Conservation (phyloP, 2,888 invertebrate species). For the Cosmia trapezina region DNA sequence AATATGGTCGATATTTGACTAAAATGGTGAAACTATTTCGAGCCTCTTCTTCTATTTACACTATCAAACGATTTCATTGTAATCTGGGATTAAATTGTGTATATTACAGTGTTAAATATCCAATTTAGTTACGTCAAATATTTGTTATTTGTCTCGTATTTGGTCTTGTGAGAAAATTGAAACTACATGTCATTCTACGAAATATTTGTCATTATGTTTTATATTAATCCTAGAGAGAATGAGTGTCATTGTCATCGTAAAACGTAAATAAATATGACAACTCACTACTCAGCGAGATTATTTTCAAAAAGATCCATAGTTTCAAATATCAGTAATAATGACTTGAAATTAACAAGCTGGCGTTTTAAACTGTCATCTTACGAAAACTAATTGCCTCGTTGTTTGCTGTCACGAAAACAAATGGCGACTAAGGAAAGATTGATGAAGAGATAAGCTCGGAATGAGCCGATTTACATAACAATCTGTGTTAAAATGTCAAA, state of each 20-base stretch:
- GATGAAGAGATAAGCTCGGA: conserved; percentile 48
- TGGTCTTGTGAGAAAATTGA: background rate
- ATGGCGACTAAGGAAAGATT: conserved; percentile 48
- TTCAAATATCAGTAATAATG: conserved; percentile 35
- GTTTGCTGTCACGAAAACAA: conserved; percentile 54
- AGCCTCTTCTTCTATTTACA: conserved; percentile 5
- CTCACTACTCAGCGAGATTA: background rate
- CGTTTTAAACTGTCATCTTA: conserved; percentile 47
- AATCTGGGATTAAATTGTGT: conserved; percentile 20
- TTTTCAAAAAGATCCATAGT: conserved; percentile 13
- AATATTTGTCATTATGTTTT: background rate
- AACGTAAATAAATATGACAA: conserved; percentile 21
- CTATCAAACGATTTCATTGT: conserved; percentile 22
- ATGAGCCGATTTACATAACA: conserved; percentile 47
- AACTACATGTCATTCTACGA: background rate
- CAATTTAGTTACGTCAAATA: conserved; percentile 34
- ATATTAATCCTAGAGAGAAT: background rate
- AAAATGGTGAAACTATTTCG: conserved; percentile 22
- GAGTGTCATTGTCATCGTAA: background rate
- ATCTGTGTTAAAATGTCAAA: conserved; percentile 29
- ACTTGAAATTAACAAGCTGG: conserved; percentile 40
- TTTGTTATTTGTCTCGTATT: conserved; percentile 12
- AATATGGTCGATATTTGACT: conserved; percentile 21
- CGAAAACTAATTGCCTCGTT: conserved; percentile 48
- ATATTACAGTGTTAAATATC: conserved; percentile 26